These are phyloP conservation scores for Aradus depressus DNA, from an alignment of 2,888 invertebrate genomes.

Conservation along the genomic window DNA sequence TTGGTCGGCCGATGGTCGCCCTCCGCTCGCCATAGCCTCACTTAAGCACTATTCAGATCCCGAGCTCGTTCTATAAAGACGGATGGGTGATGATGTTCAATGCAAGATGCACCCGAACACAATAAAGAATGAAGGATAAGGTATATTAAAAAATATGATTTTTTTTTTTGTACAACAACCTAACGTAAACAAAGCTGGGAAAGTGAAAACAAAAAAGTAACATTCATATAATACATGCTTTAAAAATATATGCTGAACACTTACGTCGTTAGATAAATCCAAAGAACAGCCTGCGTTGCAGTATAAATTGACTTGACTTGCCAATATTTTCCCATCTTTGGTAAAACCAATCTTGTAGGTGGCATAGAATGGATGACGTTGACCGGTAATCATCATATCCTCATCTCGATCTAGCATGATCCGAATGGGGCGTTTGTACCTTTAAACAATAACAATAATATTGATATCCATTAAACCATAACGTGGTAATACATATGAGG, in stretches of 20 bases:
- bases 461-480: background rate
- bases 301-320: slow-evolving; percentile 60
- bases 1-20: too few relatives aligned
- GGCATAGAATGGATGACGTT: slow-evolving; percentile 71
- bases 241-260: slow-evolving; percentile 32
- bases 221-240: background rate
- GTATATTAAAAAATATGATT: too few relatives aligned
- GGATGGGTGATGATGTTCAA: too few relatives aligned
- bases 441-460: slow-evolving; percentile 34
- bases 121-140: too few relatives aligned
- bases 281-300: slow-evolving; percentile 71
- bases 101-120: too few relatives aligned
- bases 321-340: slow-evolving; percentile 61
- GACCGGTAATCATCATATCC: slow-evolving; percentile 83
- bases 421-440: slow-evolving; percentile 64
- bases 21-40: too few relatives aligned
- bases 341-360: slow-evolving; percentile 75
- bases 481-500: background rate
- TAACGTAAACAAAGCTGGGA: background rate
- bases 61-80: too few relatives aligned
- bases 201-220: background rate
- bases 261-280: slow-evolving; percentile 68
- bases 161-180: too few relatives aligned
- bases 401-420: slow-evolving; percentile 87
- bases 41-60: too few relatives aligned